phyloP scores from a whole-genome alignment of 2,797 vertebrate genomes.

The Sebastes hubbsi region DNA sequence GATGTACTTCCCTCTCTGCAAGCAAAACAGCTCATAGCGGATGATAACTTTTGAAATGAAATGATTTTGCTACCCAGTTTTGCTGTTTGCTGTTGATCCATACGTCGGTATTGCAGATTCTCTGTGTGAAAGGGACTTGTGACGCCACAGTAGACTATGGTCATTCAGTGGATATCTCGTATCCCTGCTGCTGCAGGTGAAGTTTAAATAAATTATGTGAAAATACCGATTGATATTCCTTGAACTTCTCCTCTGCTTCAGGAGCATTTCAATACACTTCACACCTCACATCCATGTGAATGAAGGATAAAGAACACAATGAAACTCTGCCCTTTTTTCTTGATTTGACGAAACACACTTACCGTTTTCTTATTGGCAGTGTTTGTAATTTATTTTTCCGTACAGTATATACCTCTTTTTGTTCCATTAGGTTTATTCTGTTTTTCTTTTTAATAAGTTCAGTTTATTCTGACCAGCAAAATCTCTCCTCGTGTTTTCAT shows the following conservation, averaged over 20 bases:
- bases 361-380: not conserved
- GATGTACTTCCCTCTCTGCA: not conserved
- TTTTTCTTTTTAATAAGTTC: not conserved
- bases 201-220: constrained; percentile 73
- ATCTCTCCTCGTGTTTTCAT: not conserved
- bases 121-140: not conserved
- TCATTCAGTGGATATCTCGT: constrained; percentile 11
- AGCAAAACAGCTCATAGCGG: not conserved
- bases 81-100: not conserved
- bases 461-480: not conserved
- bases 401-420: not conserved
- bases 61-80: not conserved
- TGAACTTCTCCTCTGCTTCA: constrained; percentile 36
- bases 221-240: constrained; percentile 60
- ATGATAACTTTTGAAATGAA: not conserved
- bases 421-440: not conserved
- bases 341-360: not conserved
- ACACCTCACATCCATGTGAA: constrained; percentile 8
- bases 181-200: constrained; percentile 49
- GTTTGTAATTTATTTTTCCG: not conserved
- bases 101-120: not conserved
- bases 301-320: not conserved
- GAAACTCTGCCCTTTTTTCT: not conserved
- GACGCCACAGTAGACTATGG: not conserved
- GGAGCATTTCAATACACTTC: constrained; percentile 6